Evolutionary conservation across 2,888 invertebrate genomes (phyloP).

Genomic region (Odontomyia ornata): DNA sequence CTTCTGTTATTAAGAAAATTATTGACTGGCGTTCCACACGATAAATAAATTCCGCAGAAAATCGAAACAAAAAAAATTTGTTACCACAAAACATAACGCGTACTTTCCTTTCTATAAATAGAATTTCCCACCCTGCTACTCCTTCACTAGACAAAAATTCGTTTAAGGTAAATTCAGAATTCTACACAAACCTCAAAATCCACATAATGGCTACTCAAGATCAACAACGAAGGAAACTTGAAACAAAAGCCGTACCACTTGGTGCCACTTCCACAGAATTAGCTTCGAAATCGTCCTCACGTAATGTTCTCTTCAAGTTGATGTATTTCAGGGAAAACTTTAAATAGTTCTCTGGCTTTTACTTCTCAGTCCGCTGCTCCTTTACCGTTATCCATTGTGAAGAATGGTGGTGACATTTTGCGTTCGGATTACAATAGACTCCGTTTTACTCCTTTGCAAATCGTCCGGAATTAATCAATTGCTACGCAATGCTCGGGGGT

Average conservation of each 20-base stretch:
- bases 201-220: slow-evolving; percentile 9
- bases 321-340: slow-evolving; percentile 16
- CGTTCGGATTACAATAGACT: slow-evolving; percentile 24
- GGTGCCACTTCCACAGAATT: slow-evolving; percentile 9
- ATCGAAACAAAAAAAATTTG: too few species aligned
- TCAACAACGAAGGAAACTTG: background rate
- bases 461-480: slow-evolving; percentile 39
- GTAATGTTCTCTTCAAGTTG: slow-evolving; percentile 9
- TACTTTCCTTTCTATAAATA: background rate
- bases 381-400: slow-evolving; percentile 6
- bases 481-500: slow-evolving; percentile 26
- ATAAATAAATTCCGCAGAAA: too few species aligned
- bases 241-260: slow-evolving; percentile 26
- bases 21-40: too few species aligned
- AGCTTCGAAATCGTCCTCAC: background rate
- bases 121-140: too few species aligned
- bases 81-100: background rate
- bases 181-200: background rate
- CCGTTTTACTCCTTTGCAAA: slow-evolving; percentile 30
- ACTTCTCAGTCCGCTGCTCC: too few species aligned
- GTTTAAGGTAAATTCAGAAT: background rate
- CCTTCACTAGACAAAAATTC: too few species aligned
- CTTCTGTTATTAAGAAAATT: too few species aligned
- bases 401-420: slow-evolving; percentile 34
- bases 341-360: background rate